Conservation (phyloP, 2,888 invertebrate genomes). For the Brachylomia viminalis region DNA sequence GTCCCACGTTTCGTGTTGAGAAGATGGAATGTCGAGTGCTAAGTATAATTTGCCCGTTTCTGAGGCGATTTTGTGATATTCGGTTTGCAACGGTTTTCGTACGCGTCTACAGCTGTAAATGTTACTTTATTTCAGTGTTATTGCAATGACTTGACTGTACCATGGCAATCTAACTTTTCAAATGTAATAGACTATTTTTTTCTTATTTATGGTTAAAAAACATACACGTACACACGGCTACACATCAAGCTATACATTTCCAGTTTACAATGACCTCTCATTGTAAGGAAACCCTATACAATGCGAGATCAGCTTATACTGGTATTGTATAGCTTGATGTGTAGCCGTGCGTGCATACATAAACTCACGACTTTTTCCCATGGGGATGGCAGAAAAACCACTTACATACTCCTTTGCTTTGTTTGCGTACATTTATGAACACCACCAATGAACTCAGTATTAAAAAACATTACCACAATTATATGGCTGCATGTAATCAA, state of each 20-base stretch:
- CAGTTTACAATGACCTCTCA: no score
- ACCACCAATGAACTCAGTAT: not conserved
- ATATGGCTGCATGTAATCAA: not conserved
- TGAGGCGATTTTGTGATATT: slow-evolving; percentile 16
- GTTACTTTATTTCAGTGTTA: not conserved
- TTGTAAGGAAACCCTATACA: no score
- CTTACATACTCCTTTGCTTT: not conserved
- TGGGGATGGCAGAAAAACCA: not conserved
- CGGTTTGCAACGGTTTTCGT: slow-evolving; percentile 35
- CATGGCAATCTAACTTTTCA: not conserved
- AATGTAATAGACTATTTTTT: not conserved
- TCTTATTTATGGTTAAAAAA: not conserved
- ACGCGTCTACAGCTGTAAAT: not conserved
- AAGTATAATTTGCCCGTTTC: slow-evolving; percentile 30
- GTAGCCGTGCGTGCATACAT: not conserved
- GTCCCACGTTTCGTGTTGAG: slow-evolving; percentile 40
- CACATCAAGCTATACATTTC: no score
- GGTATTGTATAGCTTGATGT: no score
- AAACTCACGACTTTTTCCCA: not conserved
- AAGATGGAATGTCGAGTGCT: slow-evolving; percentile 51
- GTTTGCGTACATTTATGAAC: not conserved
- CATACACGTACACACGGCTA: no score
- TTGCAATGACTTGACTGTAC: not conserved
- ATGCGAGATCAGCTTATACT: no score
- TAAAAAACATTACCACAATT: not conserved